phyloP scores from a whole-genome alignment of 2,113 vertebrate genomes.

The Plotosus lineatus region DNA sequence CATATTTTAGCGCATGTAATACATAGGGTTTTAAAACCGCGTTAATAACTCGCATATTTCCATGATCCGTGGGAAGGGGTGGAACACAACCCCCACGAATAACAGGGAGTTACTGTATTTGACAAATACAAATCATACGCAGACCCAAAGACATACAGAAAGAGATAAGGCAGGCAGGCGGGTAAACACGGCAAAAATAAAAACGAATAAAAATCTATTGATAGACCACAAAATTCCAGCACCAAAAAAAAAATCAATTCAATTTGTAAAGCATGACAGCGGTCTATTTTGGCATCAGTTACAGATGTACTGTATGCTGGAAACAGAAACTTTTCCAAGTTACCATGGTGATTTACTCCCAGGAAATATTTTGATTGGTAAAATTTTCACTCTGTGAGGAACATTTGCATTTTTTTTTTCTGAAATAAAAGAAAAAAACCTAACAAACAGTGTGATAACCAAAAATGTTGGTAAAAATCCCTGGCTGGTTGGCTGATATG shows the following conservation, averaged over 20 bases:
- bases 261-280: neutral
- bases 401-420: constrained; percentile 1
- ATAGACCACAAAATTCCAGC: neutral
- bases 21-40: no score
- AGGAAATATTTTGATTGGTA: neutral
- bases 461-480: no score
- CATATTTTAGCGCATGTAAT: no score
- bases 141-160: neutral
- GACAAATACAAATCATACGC: neutral
- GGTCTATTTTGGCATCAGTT: constrained; percentile 12
- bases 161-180: neutral
- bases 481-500: neutral
- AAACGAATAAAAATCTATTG: neutral
- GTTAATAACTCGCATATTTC: no score
- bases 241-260: neutral
- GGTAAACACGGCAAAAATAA: neutral
- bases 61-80: no score
- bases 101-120: neutral
- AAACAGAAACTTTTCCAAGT: neutral
- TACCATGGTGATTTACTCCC: constrained; percentile 3
- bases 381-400: neutral
- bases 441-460: neutral
- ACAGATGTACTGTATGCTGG: constrained; percentile 5
- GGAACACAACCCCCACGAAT: no score
- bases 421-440: neutral